Evolutionary conservation across 2,888 invertebrate species (phyloP).

Genomic region (Toxonevra muliebris): DNA sequence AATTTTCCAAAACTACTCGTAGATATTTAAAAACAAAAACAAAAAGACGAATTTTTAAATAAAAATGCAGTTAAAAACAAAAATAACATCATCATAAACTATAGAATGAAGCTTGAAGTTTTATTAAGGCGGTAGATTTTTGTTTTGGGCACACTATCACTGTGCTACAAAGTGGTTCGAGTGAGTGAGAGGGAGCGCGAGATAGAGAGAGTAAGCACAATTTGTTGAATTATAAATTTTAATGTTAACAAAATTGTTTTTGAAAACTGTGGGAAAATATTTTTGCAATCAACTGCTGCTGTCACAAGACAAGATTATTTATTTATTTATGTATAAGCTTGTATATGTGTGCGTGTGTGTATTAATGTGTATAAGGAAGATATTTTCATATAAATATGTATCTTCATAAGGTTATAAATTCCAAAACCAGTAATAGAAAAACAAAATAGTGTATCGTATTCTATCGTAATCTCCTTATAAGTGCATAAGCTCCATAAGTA

Average conservation of each 20-base stretch:
- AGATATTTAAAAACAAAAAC: constrained; percentile 13
- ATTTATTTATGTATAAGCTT: background rate
- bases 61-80: constrained; percentile 26
- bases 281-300: constrained; percentile 31
- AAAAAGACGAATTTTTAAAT: constrained; percentile 26
- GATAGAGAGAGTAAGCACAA: constrained; percentile 41
- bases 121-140: constrained; percentile 21
- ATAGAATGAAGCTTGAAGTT: constrained; percentile 17
- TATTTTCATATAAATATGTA: too few species aligned
- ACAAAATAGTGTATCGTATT: too few species aligned
- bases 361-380: background rate
- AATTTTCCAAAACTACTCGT: constrained; percentile 35
- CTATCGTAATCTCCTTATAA: too few species aligned
- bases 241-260: constrained; percentile 55
- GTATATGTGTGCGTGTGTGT: background rate
- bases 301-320: too few species aligned
- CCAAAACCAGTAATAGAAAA: too few species aligned
- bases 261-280: constrained; percentile 53
- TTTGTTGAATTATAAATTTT: constrained; percentile 57
- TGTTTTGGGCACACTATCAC: too few species aligned
- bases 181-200: background rate
- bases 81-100: constrained; percentile 34
- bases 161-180: too few species aligned
- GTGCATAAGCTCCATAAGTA: too few species aligned
- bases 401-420: too few species aligned